Evolutionary conservation across 2,113 vertebrate species (phyloP), one percentile per base, ranked within the genome.

Genomic region (Mus musculus): DNA sequence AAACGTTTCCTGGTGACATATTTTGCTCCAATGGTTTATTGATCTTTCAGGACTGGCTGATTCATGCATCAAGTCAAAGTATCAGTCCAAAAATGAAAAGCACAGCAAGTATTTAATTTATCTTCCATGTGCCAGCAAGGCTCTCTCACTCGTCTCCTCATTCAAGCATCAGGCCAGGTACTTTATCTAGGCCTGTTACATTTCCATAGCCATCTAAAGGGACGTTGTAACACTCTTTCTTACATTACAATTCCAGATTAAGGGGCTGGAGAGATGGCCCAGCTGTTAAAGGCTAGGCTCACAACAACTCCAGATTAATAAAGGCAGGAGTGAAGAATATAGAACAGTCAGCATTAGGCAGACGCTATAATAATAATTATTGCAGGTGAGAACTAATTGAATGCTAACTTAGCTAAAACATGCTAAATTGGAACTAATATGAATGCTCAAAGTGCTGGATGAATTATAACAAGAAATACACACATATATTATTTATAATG

Each of bases 81-180:
- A 77, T 87, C 61, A 42, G 5, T 89, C 59, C 22, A 65, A 75
- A 88, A 91, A 61, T 89, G 85, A 95, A 92, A 96, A 78, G 46
- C 59, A 89, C 59, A 33, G 42, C 65, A 76, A 85, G 49, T 56
- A 85, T 90, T 93, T 82, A 33, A 91, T 88, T 93, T 90, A 9
- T 69, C 78, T 69, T 86, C 3, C 12, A 80, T 52, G 17, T 0
- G 6, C 39, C 77, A 75, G 39, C 7, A 93, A 19, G 86, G 95
- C 71, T 71, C 94, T 93, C 76, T 95, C 39, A 46, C 7, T 10
- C 54, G 81, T 49, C 78, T 73, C 19, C 16, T 42, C 54, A 52
- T 91, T 67, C 30, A 87, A 72, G 26, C 20, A 78, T 92, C 52
- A 87, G 13, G 65, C 26, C 17, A 86, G 12, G 26, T 2, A 65